These are phyloP conservation scores for Mamestra brassicae DNA, from an alignment of 2,888 invertebrate genomes.

Conservation along the genomic window DNA sequence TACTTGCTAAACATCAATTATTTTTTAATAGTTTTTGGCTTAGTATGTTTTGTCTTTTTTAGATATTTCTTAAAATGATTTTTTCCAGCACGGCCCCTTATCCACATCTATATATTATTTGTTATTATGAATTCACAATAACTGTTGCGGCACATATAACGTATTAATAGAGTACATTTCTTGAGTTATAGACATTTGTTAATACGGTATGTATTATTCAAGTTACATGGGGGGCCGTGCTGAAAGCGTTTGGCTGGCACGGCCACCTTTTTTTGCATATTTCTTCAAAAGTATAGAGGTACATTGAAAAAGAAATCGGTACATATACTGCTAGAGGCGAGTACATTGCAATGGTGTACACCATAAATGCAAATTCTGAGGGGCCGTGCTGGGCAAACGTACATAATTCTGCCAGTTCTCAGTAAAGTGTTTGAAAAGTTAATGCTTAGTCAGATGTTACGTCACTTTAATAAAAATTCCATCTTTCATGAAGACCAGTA, in stretches of 20 bases:
- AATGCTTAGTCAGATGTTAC: no score
- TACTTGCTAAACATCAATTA: constrained; percentile 27
- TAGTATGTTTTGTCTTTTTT: constrained; percentile 24
- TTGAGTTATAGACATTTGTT: no score
- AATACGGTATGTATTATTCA: no score
- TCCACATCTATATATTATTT: constrained; percentile 32
- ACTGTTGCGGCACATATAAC: no score
- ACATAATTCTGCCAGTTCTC: no score
- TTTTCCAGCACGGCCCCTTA: constrained; percentile 30
- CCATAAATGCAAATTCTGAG: no score
- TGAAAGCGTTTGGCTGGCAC: not conserved
- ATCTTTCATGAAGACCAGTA: no score
- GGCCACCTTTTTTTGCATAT: not conserved
- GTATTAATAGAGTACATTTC: no score
- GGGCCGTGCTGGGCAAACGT: no score
- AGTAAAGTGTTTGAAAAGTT: no score
- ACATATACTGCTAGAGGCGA: not conserved
- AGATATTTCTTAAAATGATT: constrained; percentile 24
- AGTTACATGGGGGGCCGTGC: not conserved
- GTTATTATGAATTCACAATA: constrained; percentile 32
- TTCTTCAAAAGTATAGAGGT: not conserved
- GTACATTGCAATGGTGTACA: not conserved
- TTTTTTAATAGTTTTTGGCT: constrained; percentile 34
- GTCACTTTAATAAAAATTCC: no score
- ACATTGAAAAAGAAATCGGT: not conserved